phyloP scores from a whole-genome alignment of 2,888 invertebrate genomes.

The Tenthredo mesomela region DNA sequence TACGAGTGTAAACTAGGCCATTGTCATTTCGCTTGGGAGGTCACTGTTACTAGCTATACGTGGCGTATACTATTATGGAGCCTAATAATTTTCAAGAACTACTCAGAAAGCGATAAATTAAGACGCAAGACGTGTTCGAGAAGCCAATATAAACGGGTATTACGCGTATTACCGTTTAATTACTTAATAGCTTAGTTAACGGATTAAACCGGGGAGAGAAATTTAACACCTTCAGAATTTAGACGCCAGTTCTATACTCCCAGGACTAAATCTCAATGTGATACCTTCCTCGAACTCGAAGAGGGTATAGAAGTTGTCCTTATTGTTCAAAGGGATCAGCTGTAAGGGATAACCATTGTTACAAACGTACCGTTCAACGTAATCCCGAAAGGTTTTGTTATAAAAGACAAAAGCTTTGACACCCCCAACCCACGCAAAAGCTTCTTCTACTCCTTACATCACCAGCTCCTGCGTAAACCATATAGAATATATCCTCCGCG shows the following conservation, averaged over 20 bases:
- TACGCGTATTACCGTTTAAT: slow-evolving; percentile 37
- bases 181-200: slow-evolving; percentile 40
- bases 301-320: slow-evolving; percentile 29
- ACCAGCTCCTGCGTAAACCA: not conserved
- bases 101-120: slow-evolving; percentile 5
- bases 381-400: slow-evolving; percentile 16
- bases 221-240: slow-evolving; percentile 25
- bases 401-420: slow-evolving; percentile 37
- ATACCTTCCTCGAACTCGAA: slow-evolving; percentile 13
- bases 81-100: slow-evolving; percentile 8
- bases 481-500: not conserved
- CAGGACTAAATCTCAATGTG: slow-evolving; percentile 12
- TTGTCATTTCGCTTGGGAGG: slow-evolving; percentile 41
- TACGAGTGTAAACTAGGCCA: slow-evolving; percentile 44
- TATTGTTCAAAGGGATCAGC: slow-evolving; percentile 38
- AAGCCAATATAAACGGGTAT: slow-evolving; percentile 15
- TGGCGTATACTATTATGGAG: not conserved
- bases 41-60: slow-evolving; percentile 26
- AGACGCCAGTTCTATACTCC: not conserved
- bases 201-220: slow-evolving; percentile 32
- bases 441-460: not conserved
- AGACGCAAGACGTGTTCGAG: not conserved
- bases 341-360: slow-evolving; percentile 42
- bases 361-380: slow-evolving; percentile 22
- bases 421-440: not conserved